Conservation (phyloP, 1,140 invertebrate genomes). For the Lycorma delicatula region DNA sequence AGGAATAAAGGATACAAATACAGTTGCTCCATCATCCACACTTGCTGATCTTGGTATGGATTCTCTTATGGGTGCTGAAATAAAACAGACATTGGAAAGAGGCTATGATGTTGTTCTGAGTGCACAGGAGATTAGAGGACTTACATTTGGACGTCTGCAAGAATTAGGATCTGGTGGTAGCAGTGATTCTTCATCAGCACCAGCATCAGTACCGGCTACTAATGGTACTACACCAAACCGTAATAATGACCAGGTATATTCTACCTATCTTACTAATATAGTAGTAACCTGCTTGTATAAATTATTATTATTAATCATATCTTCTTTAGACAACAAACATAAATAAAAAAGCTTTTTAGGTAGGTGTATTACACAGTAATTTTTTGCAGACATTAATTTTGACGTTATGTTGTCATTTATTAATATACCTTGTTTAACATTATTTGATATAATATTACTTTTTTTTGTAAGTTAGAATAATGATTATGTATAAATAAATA, state of each 20-base stretch:
- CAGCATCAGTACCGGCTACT: background rate
- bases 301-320: no score
- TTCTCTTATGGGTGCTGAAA: slow-evolving; percentile 95
- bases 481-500: no score
- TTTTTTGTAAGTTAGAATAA: no score
- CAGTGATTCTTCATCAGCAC: slow-evolving; percentile 29
- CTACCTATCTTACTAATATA: no score
- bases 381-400: no score
- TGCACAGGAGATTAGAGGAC: slow-evolving; percentile 75
- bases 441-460: no score
- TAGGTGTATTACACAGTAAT: no score
- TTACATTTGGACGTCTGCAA: slow-evolving; percentile 65
- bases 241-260: background rate
- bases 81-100: slow-evolving; percentile 91
- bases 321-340: no score
- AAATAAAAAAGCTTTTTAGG: no score
- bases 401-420: no score
- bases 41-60: slow-evolving; percentile 94
- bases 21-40: slow-evolving; percentile 59
- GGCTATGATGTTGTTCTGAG: slow-evolving; percentile 84
- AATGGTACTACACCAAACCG: slow-evolving; percentile 11
- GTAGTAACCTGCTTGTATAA: no score
- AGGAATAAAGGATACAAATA: slow-evolving; percentile 68
- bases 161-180: slow-evolving; percentile 48
- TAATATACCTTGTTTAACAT: no score